Evolutionary conservation across 2,888 invertebrate species (phyloP).

Genomic region (Uloborus plumipes): DNA sequence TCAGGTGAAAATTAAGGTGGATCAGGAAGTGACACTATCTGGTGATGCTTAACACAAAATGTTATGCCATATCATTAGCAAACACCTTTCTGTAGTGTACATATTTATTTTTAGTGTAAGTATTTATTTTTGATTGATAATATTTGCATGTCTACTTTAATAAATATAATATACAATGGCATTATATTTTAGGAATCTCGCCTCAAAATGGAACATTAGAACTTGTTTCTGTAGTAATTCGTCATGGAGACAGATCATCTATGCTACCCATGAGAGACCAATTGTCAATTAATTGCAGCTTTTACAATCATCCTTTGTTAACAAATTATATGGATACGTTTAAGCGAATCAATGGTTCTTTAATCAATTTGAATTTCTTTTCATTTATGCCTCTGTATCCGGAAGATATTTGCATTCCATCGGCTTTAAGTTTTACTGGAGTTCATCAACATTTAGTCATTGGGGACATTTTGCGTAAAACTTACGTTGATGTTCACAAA

Average conservation of each 20-base stretch:
- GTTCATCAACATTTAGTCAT: conserved; percentile 85
- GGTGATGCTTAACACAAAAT: no score
- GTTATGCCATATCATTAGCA: no score
- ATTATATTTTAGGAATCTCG: conserved; percentile 13
- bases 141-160: no score
- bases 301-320: conserved; percentile 72
- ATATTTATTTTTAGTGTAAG: no score
- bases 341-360: not conserved
- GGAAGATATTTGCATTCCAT: conserved; percentile 81
- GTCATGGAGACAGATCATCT: conserved; percentile 92
- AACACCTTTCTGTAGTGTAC: no score
- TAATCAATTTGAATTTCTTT: conserved; percentile 75
- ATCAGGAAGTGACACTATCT: no score
- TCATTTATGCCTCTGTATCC: conserved; percentile 87
- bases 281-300: conserved; percentile 82
- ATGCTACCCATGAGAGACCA: conserved; percentile 85
- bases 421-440: conserved; percentile 85
- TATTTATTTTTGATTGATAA: no score
- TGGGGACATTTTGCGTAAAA: conserved; percentile 77
- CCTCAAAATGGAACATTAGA: conserved; percentile 24
- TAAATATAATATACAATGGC: not conserved
- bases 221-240: conserved; percentile 79
- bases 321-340: conserved; percentile 27
- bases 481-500: conserved; percentile 71
- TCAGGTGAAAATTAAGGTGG: no score